Conservation (phyloP, 2,113 vertebrate species). For the Vanacampus margaritifer region DNA sequence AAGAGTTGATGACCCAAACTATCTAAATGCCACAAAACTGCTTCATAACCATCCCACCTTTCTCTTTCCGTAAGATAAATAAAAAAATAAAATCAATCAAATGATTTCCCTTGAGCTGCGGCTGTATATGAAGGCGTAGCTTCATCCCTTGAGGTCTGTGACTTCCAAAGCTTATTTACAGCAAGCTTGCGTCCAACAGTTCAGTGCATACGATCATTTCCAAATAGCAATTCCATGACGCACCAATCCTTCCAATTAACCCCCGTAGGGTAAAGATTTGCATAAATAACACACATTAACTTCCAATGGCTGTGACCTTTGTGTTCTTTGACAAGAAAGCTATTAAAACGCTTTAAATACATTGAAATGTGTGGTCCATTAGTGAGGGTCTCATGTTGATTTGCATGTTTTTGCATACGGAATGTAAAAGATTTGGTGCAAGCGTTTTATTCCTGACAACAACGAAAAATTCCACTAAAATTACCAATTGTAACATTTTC, state of each 20-base stretch:
- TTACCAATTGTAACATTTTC: not conserved
- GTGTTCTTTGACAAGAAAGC: slow-evolving; percentile 1
- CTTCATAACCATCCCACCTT: not conserved
- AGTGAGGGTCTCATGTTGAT: not conserved
- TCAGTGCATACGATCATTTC: slow-evolving; percentile 4
- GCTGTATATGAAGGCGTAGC: not conserved
- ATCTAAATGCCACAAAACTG: not conserved
- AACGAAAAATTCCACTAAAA: too few relatives aligned
- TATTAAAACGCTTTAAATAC: not conserved
- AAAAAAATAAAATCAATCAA: not conserved
- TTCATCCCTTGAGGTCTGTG: slow-evolving; percentile 1
- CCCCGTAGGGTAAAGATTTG: not conserved
- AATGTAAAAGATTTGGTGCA: not conserved
- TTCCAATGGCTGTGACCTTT: not conserved
- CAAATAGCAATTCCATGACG: not conserved
- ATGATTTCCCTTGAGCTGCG: not conserved
- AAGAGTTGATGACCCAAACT: not conserved
- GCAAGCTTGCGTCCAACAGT: not conserved
- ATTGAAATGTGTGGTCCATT: not conserved
- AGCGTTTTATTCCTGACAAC: slow-evolving; percentile 6
- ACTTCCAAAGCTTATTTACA: slow-evolving; percentile 1
- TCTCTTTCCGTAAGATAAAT: not conserved
- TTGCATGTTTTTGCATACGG: not conserved
- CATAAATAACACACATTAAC: slow-evolving; percentile 5
- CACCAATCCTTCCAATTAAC: slow-evolving; percentile 4